Conservation (phyloP, 1,140 invertebrate species). For the Meteorus sp. region DNA sequence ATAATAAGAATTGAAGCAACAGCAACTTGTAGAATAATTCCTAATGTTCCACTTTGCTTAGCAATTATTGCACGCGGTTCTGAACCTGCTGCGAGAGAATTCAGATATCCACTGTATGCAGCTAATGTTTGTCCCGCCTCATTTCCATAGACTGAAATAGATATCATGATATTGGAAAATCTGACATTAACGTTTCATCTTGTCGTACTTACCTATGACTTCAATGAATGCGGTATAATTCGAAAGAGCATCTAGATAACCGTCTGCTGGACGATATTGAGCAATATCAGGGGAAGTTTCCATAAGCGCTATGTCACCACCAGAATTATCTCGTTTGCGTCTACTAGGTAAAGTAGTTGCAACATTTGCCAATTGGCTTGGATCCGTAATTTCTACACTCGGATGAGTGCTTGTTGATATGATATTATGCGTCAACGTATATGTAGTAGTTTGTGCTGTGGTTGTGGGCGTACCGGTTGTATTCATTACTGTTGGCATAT, state of each 20-base stretch:
- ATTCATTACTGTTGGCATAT: conserved; percentile 33
- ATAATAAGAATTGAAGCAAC: conserved; percentile 68
- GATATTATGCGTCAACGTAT: conserved; percentile 30
- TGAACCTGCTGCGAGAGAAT: conserved; percentile 47
- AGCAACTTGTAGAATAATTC: conserved; percentile 57
- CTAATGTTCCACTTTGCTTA: conserved; percentile 42
- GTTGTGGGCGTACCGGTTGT: conserved; percentile 12
- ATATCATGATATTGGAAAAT: not conserved
- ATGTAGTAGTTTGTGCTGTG: conserved; percentile 24
- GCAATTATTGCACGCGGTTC: conserved; percentile 39
- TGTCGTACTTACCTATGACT: conserved; percentile 68
- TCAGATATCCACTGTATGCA: conserved; percentile 53
- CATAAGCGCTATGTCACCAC: conserved; percentile 22
- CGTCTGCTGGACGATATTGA: conserved; percentile 63
- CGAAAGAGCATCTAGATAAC: conserved; percentile 70
- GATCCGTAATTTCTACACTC: conserved; percentile 25
- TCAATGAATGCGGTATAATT: conserved; percentile 85
- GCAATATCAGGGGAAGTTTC: conserved; percentile 29
- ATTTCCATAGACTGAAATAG: conserved; percentile 44
- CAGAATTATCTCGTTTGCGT: conserved; percentile 41
- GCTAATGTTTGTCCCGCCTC: conserved; percentile 40
- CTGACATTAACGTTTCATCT: not conserved
- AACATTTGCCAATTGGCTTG: conserved; percentile 24
- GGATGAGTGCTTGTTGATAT: conserved; percentile 8
- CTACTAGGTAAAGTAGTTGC: conserved; percentile 28